Evolutionary conservation across 2,113 vertebrate genomes (phyloP).

Genomic region (Beaufortia kweichowensis): DNA sequence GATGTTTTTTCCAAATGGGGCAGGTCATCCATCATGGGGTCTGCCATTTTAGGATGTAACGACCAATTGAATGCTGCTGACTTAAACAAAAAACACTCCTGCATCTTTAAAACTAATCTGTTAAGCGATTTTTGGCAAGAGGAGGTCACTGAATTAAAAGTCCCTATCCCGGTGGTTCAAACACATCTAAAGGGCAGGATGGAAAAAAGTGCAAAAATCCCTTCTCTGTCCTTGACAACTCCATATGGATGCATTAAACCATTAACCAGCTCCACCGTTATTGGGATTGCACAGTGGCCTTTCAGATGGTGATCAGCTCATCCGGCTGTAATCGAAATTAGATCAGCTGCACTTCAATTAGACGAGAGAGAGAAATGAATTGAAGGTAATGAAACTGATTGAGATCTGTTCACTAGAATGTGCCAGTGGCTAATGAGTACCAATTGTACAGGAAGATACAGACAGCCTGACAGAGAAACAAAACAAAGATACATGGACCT

Average conservation of each 20-base stretch:
- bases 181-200: slow-evolving; percentile 62
- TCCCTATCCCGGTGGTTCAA: slow-evolving; percentile 43
- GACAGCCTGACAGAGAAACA: background rate
- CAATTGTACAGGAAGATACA: background rate
- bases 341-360: slow-evolving; percentile 22
- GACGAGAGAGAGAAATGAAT: background rate
- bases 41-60: no score
- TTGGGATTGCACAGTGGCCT: background rate
- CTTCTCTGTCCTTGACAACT: slow-evolving; percentile 32
- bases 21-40: no score
- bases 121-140: slow-evolving; percentile 13
- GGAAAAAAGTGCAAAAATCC: slow-evolving; percentile 52
- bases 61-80: no score
- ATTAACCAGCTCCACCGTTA: background rate
- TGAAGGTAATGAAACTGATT: background rate
- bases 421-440: background rate
- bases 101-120: no score
- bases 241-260: background rate
- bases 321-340: background rate
- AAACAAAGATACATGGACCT: background rate
- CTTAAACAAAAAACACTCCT: no score
- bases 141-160: background rate
- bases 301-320: slow-evolving; percentile 15
- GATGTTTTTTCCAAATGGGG: no score
- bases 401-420: background rate